phyloP scores from a whole-genome alignment of 2,888 invertebrate genomes.

The Pediacus dermestoides region DNA sequence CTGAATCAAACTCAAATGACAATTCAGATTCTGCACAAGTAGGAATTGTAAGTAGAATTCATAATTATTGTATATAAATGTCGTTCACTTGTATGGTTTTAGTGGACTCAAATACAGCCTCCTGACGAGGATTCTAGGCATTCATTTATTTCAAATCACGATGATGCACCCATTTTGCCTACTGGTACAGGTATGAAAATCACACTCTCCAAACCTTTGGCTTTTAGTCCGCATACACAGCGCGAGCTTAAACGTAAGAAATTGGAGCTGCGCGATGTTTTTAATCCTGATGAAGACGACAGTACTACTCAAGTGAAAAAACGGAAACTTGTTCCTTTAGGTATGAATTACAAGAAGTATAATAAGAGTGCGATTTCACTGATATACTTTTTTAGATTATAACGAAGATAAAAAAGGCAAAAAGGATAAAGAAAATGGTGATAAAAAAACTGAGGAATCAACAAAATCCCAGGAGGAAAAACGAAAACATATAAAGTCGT shows the following conservation, averaged over 20 bases:
- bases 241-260: slow-evolving; percentile 62
- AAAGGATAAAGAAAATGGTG: slow-evolving; percentile 49
- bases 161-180: slow-evolving; percentile 38
- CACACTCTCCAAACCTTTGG: slow-evolving; percentile 47
- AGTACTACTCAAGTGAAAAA: slow-evolving; percentile 58
- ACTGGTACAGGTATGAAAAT: slow-evolving; percentile 47
- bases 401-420: slow-evolving; percentile 62
- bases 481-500: slow-evolving; percentile 89
- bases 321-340: slow-evolving; percentile 74
- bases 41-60: slow-evolving; percentile 14
- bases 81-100: slow-evolving; percentile 13
- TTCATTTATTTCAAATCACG: slow-evolving; percentile 48
- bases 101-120: slow-evolving; percentile 49
- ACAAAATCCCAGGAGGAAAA: slow-evolving; percentile 87
- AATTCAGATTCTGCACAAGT: slow-evolving; percentile 43
- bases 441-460: slow-evolving; percentile 54
- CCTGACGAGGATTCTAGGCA: slow-evolving; percentile 52
- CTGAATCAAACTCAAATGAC: slow-evolving; percentile 36
- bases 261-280: slow-evolving; percentile 78
- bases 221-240: slow-evolving; percentile 42
- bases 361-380: slow-evolving; percentile 3
- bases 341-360: slow-evolving; percentile 44
- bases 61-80: slow-evolving; percentile 6
- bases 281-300: slow-evolving; percentile 80
- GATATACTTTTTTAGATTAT: slow-evolving; percentile 59